Conservation (phyloP, 2,888 invertebrate genomes). For the Bibio marci region DNA sequence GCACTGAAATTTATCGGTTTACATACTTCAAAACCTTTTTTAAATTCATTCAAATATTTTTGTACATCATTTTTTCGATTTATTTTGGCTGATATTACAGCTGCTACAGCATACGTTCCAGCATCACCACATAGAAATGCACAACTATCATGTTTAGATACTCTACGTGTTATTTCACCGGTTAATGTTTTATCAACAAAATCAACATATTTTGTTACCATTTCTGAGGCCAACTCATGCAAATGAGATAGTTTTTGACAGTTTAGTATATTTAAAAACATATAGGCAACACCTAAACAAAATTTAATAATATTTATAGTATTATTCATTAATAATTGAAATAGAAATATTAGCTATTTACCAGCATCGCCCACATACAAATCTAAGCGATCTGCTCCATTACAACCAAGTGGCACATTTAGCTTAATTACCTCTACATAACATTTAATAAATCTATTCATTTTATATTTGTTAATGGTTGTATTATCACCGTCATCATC, state of each 20-base stretch:
- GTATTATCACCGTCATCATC: too few relatives aligned
- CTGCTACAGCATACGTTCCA: constrained; percentile 57
- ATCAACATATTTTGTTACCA: too few relatives aligned
- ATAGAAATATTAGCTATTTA: constrained; percentile 4
- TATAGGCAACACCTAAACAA: constrained; percentile 46
- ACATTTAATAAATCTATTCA: too few relatives aligned
- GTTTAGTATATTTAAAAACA: constrained; percentile 52
- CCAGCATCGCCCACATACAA: constrained; percentile 28
- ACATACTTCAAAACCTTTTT: constrained; percentile 27
- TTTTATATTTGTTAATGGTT: too few relatives aligned
- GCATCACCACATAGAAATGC: constrained; percentile 65
- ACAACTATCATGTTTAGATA: constrained; percentile 37
- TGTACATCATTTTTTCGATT: constrained; percentile 27
- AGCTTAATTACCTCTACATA: too few relatives aligned
- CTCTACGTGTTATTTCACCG: constrained; percentile 5
- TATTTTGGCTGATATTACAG: constrained; percentile 37
- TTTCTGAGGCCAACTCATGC: constrained; percentile 43
- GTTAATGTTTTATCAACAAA: too few relatives aligned
- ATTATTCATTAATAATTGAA: not conserved
- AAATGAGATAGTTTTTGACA: constrained; percentile 39
- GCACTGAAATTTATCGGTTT: constrained; percentile 37
- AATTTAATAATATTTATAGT: not conserved
- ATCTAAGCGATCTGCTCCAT: too few relatives aligned
- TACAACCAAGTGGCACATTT: too few relatives aligned
- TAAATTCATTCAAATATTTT: constrained; percentile 16